Base-by-base conservation (phyloP, 2,888 invertebrate genomes). In the Acanthoscelides obtectus region DNA sequence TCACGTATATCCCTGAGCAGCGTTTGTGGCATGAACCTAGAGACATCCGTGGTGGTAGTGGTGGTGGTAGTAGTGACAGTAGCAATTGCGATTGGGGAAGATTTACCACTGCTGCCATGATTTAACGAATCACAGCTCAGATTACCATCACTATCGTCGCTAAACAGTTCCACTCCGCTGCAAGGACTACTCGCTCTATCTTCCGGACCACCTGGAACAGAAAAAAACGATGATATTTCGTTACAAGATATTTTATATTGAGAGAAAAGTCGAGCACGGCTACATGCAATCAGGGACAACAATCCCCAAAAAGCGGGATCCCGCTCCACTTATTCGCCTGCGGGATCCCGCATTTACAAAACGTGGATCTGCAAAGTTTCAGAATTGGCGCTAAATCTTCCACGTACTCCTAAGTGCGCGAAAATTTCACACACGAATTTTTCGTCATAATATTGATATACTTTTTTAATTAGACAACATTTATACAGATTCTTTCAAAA, bases 41-140 rank as follows among this genome's bases (percentile, higher is more conserved):
- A 71, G 22, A 72, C 72, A 22, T 70, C 77, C 5, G 17, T 12
- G 2, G 22, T 21, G 20, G 69, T 8, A 22, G 72, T 20, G n/a
- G 70, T 66, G n/a, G 25, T 3, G 20, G 64, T 22, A 2, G 45
- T 25, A 27, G 20, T 20, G 20, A 68, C 5, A 17, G 73, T 20
- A 22, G 64, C 75, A 22, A 76, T 72, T 25, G 80, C 77, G 70
- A 80, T 78, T 20, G 78, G 74, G 6, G 79, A 79, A 79, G 91
- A 84, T 82, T 93, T 92, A 76, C 89, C 90, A 79, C 92, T 91
- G 19, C 22, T 66, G 66, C 22, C 17, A 12, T 45, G 45, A 84
- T 93, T 94, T 77, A 95, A 85, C 45, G 94, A 94, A 84, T 95
- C 94, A 84, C 93, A 94, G 82, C 94, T 94, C 81, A 94, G 89